Conservation (phyloP, 2,888 invertebrate genomes). For the Pandemis cinnamomeana region DNA sequence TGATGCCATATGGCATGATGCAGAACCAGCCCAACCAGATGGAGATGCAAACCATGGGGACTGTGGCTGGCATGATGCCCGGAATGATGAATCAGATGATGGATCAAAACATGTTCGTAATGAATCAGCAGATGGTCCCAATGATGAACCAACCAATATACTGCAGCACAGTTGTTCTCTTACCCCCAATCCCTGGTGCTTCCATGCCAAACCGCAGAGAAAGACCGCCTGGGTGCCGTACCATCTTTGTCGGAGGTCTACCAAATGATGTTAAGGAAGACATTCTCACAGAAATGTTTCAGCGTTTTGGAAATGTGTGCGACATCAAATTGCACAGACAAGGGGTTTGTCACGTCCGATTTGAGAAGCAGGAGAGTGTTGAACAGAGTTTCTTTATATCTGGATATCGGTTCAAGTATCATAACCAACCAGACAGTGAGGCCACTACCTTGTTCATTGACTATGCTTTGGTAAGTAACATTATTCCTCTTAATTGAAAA, state of each 20-base stretch:
- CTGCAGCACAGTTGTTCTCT: slow-evolving; percentile 90
- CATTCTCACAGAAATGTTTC: slow-evolving; percentile 93
- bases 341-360: slow-evolving; percentile 96
- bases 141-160: slow-evolving; percentile 59
- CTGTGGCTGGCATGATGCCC: slow-evolving; percentile 68
- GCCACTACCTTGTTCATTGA: slow-evolving; percentile 94
- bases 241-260: slow-evolving; percentile 96
- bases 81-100: slow-evolving; percentile 65
- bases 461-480: slow-evolving; percentile 86
- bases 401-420: slow-evolving; percentile 89
- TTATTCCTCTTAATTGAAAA: neutral
- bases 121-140: slow-evolving; percentile 58
- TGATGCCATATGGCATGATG: slow-evolving; percentile 49
- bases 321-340: slow-evolving; percentile 91
- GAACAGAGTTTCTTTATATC: slow-evolving; percentile 94
- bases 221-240: slow-evolving; percentile 94
- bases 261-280: slow-evolving; percentile 93
- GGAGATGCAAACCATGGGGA: slow-evolving; percentile 55
- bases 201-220: slow-evolving; percentile 92
- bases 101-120: slow-evolving; percentile 84
- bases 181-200: slow-evolving; percentile 93
- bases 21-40: slow-evolving; percentile 49
- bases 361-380: slow-evolving; percentile 90
- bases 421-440: slow-evolving; percentile 88
- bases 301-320: slow-evolving; percentile 84